Percentiles rank a stretch among this genome's conserved stretches.
Conservation (phyloP, 2,113 vertebrate species). For the Ceyx margarethae region DNA sequence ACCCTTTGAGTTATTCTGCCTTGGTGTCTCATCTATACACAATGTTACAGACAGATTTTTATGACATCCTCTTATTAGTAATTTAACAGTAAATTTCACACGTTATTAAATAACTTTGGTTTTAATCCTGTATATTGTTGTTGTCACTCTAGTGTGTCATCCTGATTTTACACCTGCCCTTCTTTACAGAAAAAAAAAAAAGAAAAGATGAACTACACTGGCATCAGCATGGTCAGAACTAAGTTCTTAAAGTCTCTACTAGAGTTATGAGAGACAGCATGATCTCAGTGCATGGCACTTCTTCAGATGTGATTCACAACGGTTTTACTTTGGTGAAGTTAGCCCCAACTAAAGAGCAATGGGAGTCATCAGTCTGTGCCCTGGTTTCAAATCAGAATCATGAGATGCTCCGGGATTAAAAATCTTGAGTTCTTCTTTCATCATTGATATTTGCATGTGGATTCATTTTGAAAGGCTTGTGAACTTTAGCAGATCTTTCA, state of each 20-base stretch:
- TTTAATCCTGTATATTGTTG: background rate
- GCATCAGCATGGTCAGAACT: background rate
- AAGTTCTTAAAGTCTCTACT: background rate
- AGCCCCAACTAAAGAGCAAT: background rate
- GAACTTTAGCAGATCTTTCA: background rate
- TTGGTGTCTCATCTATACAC: background rate
- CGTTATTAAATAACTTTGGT: background rate
- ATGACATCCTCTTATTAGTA: background rate
- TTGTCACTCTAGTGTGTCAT: background rate
- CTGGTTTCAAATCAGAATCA: background rate
- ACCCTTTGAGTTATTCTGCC: background rate
- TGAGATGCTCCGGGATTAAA: background rate
- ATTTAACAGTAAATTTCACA: background rate
- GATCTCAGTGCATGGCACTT: background rate
- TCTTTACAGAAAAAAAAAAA: background rate
- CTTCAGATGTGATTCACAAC: background rate
- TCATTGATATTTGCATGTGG: background rate
- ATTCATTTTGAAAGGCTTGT: background rate
- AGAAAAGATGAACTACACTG: background rate
- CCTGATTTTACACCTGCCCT: background rate
- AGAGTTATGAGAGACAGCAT: rapidly evolving
- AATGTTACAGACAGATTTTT: background rate
- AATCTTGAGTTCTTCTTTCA: background rate
- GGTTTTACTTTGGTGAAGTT: background rate
- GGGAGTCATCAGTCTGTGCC: background rate